A percentile compares a stretch with the other conserved stretches of the same genome.
Conservation (phyloP, 2,113 vertebrate genomes). For the Glaucidium brasilianum region DNA sequence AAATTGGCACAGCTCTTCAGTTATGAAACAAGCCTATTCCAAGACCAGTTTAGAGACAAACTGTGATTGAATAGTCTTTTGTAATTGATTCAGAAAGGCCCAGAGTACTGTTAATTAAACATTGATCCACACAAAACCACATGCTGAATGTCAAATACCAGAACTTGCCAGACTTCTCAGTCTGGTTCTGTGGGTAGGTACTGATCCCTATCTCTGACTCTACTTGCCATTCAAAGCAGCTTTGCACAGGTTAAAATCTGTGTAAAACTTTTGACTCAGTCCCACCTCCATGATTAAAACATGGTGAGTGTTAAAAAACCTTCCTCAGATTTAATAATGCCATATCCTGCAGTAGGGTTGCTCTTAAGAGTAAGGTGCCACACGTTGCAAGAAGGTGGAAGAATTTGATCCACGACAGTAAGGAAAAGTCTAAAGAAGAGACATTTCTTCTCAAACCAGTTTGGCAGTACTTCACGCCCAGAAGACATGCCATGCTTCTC, state of each 20-base stretch:
- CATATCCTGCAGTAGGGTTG: not conserved
- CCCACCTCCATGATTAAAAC: not conserved
- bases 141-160: not conserved
- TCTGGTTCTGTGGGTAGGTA: not conserved
- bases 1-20: not conserved
- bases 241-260: not conserved
- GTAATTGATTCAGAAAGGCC: not conserved
- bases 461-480: not conserved
- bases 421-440: not conserved
- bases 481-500: not conserved
- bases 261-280: not conserved
- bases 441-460: not conserved
- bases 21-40: constrained; percentile 12
- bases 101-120: not conserved
- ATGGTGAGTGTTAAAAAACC: not conserved
- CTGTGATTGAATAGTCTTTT: not conserved
- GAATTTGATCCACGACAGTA: not conserved
- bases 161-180: not conserved
- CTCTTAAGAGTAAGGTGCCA: not conserved
- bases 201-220: not conserved
- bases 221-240: not conserved
- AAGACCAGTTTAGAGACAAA: not conserved
- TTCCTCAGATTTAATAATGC: not conserved
- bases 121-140: not conserved
- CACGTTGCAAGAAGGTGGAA: not conserved